Conservation (phyloP, 2,113 vertebrate species). For the Vombatus ursinus region DNA sequence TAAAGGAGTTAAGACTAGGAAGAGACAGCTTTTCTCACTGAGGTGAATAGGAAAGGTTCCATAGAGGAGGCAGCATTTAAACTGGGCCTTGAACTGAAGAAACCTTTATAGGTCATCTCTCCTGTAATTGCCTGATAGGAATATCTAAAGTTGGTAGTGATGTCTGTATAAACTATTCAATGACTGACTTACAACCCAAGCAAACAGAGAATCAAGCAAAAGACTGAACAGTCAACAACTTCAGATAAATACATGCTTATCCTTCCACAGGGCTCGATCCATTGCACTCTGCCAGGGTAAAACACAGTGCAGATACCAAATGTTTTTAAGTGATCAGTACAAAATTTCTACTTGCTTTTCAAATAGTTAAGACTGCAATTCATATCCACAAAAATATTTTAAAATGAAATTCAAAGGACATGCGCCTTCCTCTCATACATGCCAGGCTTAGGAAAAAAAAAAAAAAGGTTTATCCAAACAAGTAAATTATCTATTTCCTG, state of each 20-base stretch:
- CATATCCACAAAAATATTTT: not conserved
- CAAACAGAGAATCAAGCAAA: conserved; percentile 62
- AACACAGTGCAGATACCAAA: conserved; percentile 57
- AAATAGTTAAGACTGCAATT: conserved; percentile 28
- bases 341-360: conserved; percentile 50
- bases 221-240: conserved; percentile 59
- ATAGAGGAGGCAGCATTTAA: not conserved
- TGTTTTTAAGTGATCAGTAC: conserved; percentile 1
- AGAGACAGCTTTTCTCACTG: conserved; percentile 47
- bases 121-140: conserved; percentile 28
- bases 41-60: conserved; percentile 24
- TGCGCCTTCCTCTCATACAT: not conserved
- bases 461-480: not conserved
- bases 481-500: not conserved
- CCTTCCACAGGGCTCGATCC: not conserved
- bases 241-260: not conserved
- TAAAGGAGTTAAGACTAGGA: not conserved
- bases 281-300: not conserved
- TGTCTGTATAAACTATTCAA: not conserved
- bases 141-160: not conserved
- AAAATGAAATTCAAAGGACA: not conserved
- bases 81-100: not conserved
- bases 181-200: not conserved
- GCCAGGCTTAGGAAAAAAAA: not conserved
- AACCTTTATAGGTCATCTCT: not conserved